phyloP scores from a whole-genome alignment of 2,888 invertebrate genomes.

The Parnassius smintheus region DNA sequence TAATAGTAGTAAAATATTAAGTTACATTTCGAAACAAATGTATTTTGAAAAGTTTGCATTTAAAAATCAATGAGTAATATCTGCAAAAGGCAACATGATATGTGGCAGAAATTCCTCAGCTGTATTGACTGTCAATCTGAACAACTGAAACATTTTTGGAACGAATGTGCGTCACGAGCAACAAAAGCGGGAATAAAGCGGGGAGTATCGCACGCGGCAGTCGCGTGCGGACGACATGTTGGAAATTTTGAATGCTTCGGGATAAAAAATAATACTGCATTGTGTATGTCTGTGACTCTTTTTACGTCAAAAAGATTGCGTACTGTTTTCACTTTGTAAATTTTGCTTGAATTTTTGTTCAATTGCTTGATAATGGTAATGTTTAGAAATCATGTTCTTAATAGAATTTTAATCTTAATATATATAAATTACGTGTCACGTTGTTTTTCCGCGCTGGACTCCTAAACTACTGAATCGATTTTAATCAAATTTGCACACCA shows the following conservation, averaged over 20 bases:
- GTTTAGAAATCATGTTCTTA: too few relatives aligned
- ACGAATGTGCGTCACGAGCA: slow-evolving; percentile 54
- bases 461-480: too few relatives aligned
- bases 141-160: slow-evolving; percentile 58
- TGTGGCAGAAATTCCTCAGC: slow-evolving; percentile 29
- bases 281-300: slow-evolving; percentile 23
- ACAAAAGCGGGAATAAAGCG: slow-evolving; percentile 49
- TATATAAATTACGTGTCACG: too few relatives aligned
- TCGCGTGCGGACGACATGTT: slow-evolving; percentile 34
- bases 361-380: neutral
- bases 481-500: too few relatives aligned
- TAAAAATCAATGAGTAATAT: slow-evolving; percentile 8
- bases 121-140: slow-evolving; percentile 37
- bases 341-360: neutral
- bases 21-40: neutral
- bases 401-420: too few relatives aligned
- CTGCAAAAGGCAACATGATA: slow-evolving; percentile 13
- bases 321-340: slow-evolving; percentile 3
- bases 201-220: slow-evolving; percentile 39
- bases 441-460: too few relatives aligned
- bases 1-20: too few relatives aligned
- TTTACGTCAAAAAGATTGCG: slow-evolving; percentile 16
- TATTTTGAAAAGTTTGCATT: slow-evolving; percentile 1
- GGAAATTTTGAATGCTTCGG: slow-evolving; percentile 44
- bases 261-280: slow-evolving; percentile 28